Evolutionary conservation across 2,113 vertebrate genomes (phyloP).

Genomic region (Petaurus breviceps): DNA sequence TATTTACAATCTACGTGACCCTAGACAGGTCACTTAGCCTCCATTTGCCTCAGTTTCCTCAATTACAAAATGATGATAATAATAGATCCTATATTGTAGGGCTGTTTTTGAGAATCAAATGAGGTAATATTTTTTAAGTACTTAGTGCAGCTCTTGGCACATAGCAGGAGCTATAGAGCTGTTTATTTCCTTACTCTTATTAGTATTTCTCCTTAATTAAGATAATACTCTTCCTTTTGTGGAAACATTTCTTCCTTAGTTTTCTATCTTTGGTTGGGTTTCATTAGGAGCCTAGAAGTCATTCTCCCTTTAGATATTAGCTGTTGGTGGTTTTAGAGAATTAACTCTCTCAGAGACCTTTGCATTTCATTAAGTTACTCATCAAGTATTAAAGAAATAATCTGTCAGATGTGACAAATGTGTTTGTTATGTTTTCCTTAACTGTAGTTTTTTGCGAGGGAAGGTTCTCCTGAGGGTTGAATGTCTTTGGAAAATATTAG

Average conservation of each 20-base stretch:
- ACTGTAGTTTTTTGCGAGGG: background rate
- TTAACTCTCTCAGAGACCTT: constrained; percentile 37
- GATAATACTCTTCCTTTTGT: background rate
- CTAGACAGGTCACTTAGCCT: background rate
- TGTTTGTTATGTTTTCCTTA: background rate
- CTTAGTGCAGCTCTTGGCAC: background rate
- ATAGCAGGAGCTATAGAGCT: background rate
- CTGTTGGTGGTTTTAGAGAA: constrained; percentile 13
- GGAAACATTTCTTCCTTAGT: background rate
- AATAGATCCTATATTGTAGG: background rate
- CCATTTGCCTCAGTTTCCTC: background rate
- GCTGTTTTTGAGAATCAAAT: background rate
- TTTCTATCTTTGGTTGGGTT: background rate
- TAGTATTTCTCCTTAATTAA: background rate
- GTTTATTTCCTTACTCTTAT: background rate
- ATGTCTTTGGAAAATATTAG: background rate
- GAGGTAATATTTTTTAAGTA: background rate
- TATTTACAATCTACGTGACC: background rate
- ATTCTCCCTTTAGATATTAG: constrained; percentile 43
- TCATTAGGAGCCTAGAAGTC: background rate
- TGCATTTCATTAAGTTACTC: constrained; percentile 68
- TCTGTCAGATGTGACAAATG: constrained; percentile 45
- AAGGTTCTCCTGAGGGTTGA: background rate
- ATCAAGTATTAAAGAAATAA: constrained; percentile 57
- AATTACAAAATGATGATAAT: background rate